phyloP scores from a whole-genome alignment of 1,140 invertebrate genomes.

The Rhyacophila brunnea region DNA sequence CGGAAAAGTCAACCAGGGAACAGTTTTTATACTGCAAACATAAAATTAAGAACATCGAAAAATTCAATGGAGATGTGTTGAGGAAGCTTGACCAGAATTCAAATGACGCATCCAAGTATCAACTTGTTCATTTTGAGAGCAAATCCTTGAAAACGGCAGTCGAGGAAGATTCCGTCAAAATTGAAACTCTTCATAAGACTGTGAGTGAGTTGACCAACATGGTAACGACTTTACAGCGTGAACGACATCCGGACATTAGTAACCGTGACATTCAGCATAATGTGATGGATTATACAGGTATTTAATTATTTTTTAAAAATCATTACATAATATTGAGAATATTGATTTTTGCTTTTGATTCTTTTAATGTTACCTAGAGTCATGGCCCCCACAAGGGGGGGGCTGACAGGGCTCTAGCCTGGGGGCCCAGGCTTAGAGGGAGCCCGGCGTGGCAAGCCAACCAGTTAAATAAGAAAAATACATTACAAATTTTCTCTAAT shows the following conservation, averaged over 20 bases:
- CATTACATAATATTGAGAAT: too few species aligned
- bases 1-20: conserved; percentile 6
- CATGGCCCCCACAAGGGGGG: too few species aligned
- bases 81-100: conserved; percentile 4
- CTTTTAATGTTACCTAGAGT: too few species aligned
- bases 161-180: conserved; percentile 22
- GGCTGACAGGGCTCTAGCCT: too few species aligned
- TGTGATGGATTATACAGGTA: conserved; percentile 4
- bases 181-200: conserved; percentile 14
- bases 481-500: too few species aligned
- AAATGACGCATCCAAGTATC: conserved; percentile 21
- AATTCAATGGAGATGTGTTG: background rate
- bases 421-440: too few species aligned
- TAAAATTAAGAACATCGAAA: conserved; percentile 12
- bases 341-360: too few species aligned
- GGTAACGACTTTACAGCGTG: background rate
- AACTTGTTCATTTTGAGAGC: conserved; percentile 17
- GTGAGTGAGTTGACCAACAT: conserved; percentile 10
- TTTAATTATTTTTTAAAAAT: background rate
- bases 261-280: conserved; percentile 2
- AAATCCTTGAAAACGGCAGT: conserved; percentile 18
- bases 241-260: conserved; percentile 8
- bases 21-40: conserved; percentile 18
- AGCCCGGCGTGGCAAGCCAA: too few species aligned
- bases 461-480: too few species aligned